Percentiles rank a stretch among this genome's conserved stretches.
phyloP scores from a whole-genome alignment of 2,113 vertebrate genomes.

The Gymnocephalus cernua region DNA sequence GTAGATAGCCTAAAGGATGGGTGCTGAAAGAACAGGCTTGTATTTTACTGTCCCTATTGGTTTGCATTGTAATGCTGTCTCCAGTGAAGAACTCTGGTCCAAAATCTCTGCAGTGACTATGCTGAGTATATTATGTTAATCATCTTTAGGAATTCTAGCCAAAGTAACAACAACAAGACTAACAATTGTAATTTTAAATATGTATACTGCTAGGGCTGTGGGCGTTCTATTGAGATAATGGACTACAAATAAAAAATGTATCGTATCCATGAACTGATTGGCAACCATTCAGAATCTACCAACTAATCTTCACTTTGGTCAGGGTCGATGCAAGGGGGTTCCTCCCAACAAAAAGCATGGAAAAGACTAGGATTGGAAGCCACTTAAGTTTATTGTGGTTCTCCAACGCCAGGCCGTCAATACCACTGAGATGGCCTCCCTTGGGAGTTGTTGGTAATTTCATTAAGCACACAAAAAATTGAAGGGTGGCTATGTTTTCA shows the following conservation, averaged over 20 bases:
- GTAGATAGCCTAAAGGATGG: conserved; percentile 23
- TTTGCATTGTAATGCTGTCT: neutral
- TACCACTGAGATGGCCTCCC: conserved; percentile 13
- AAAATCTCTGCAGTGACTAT: neutral
- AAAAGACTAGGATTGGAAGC: neutral
- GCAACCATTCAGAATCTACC: neutral
- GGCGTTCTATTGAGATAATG: neutral
- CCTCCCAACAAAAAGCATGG: neutral
- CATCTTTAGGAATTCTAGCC: neutral
- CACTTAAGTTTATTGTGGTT: conserved; percentile 40
- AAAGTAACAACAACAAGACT: neutral
- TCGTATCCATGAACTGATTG: neutral
- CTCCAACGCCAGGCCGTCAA: conserved; percentile 10
- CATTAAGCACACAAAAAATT: neutral
- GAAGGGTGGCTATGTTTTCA: conserved; percentile 3
- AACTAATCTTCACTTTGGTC: conserved; percentile 7
- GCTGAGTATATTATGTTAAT: neutral
- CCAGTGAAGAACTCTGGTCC: neutral
- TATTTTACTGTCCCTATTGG: neutral
- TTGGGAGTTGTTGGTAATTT: conserved; percentile 31
- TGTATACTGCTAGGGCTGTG: neutral
- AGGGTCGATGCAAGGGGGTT: neutral
- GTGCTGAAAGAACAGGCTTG: neutral
- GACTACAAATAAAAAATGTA: neutral
- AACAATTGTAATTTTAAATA: too few relatives aligned